Evolutionary conservation across 2,113 vertebrate species (phyloP), one percentile per base, ranked within the genome.

Genomic region (Triplophysa tibetana): DNA sequence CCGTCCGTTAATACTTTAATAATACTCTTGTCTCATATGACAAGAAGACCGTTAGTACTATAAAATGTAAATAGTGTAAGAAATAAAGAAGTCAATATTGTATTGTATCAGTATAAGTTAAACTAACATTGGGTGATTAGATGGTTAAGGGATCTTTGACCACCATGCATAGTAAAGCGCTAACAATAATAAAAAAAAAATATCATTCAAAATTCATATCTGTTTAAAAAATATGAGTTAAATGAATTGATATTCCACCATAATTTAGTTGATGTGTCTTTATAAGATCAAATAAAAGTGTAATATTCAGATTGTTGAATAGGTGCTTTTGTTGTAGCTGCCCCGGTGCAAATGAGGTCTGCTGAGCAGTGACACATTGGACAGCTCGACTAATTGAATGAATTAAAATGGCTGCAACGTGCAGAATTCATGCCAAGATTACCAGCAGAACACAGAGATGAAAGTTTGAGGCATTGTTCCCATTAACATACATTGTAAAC

Each of bases 361-460:
- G 17, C 60, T 61, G 67, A 72, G 19, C 82, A 74, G 69, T 54
- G 62, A 77, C 64, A 80, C 26, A 54, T 77, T 60, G 77, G 82
- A 73, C 78, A 83, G 65, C 61, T 78, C 54, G 13, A 58, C 69
- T 81, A 84, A 84, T 81, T 81, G 62, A 76, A 84, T 74, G 63
- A 81, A 74, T 81, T 45, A 74, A 74, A 84, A 84, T 81, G 43
- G 62, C 70, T 41, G 77, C 52, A 80, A 62, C 61, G 74, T 80
- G 10, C 33, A 64, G 48, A 61, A 41, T 38, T 50, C 52, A 67
- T 68, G 63, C 23, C 43, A 54, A 33, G n/a, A 63, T 79, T 62
- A 70, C 16, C 70, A 24, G 38, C 24, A 77, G 29, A 23, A 72
- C 70, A 38, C 0, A 58, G 26, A 38, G 9, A 58, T 72, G 26